Base-by-base conservation (phyloP, 2,113 vertebrate species). In the Naja naja region DNA sequence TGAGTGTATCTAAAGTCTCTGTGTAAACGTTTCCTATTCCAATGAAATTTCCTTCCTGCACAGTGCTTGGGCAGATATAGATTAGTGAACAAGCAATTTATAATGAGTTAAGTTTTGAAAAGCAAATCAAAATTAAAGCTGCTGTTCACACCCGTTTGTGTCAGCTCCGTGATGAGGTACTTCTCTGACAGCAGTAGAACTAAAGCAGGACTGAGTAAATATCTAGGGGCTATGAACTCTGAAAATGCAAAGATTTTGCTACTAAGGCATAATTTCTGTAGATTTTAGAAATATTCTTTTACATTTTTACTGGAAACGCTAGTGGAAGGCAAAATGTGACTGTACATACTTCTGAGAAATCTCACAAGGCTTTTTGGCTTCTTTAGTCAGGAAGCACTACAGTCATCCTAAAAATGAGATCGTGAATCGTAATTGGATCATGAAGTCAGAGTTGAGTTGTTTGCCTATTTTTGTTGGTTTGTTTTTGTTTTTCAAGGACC, bases 201-300 rank as follows among this genome's bases (percentile, higher is more conserved):
- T 92, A 88, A 87, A 69, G 94, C 6, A 39, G 52, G 0, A 49
- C 81, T 86, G 18, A 91, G 54, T n/a, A 93, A 93, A 92, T 22
- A 87, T 81, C 54, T 1, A 92, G 20, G 93, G 93, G 91, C 96
- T 91, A 18, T 49, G 93, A 91, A 95, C 95, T 97, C 87, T 92
- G 90, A 90, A 86, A 89, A n/a, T 89, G 96, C 95, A 34, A 95
- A 6, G 95, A 91, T 54, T 39, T 4, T 86, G 91, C 91, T 94
- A 95, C 95, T 30, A 45, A 23, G 87, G 1, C 64, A 93, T 93
- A 25, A 93, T 97, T 94, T 91, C 88, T 88, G 27, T 53, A 60
- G 30, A 14, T 91, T 94, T 54, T 81, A 88, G 93, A 45, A 91
- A 53, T 92, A 85, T 91, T 94, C 11, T 52, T 93, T 89, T 91